Base-by-base conservation (phyloP, 2,888 invertebrate genomes). In the Phaedon cochleariae region DNA sequence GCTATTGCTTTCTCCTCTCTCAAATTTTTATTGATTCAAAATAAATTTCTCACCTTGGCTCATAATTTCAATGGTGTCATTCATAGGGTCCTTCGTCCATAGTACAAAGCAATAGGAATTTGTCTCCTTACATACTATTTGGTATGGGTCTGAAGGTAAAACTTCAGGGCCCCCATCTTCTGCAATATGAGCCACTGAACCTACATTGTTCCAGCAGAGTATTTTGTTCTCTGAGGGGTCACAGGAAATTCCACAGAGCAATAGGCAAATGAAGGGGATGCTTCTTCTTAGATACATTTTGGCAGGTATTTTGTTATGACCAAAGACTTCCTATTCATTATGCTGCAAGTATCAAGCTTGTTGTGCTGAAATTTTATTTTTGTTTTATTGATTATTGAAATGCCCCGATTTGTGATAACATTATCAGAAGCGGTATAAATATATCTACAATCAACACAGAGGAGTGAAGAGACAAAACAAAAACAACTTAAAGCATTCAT, bases 71-170 rank as follows among this genome's bases (percentile, higher is more conserved):
- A 83, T 83, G 48, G 87, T 88, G 70, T 87, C 86, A 74, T 90
- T 90, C 10, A 85, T 87, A 7, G 83, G 82, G 73, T 90, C 88
- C 71, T 89, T 87, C 72, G 87, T 85, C 91, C 91, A 93, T 0
- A 92, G 83, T 0, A 92, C 89, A 79, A 90, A 93, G 77, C 93
- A 94, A 72, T 83, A 81, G n/a, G 89, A 87, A n/a, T 89, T 88
- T 34, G 81, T 80, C 29, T 80, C 73, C 17, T 76, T 84, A 67
- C 88, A 88, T 29, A 84, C 83, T n/a, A n/a, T n/a, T 70, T 86
- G 85, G 26, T 85, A 83, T 0, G 79, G 81, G 3, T 77, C 73
- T n/a, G 85, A 67, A n/a, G 73, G 70, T 10, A 68, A 68, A 29
- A 72, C 64, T 55, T 76, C 85, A 2, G 70, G 71, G 22, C 64